phyloP scores from a whole-genome alignment of 2,888 invertebrate genomes.

The Clostera curtula region DNA sequence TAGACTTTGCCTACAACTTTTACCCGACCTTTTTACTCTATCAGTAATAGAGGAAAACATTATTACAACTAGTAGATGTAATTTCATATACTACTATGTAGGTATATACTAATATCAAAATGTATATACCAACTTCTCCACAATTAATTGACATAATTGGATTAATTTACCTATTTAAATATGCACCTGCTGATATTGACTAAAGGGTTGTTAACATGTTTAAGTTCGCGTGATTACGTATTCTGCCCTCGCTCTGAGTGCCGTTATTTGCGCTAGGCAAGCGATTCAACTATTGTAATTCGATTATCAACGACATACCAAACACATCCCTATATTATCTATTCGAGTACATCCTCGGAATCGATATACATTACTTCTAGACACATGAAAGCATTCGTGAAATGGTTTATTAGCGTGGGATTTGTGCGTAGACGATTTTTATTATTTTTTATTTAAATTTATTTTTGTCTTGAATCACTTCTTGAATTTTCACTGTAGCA shows the following conservation, averaged over 20 bases:
- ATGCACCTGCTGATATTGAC: constrained; percentile 11
- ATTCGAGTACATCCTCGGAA: constrained; percentile 22
- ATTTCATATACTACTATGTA: no score
- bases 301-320: constrained; percentile 41
- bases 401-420: constrained; percentile 75
- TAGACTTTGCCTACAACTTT: no score
- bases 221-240: constrained; percentile 44
- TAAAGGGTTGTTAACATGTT: constrained; percentile 30
- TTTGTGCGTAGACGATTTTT: constrained; percentile 63
- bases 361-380: constrained; percentile 23
- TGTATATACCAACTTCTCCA: no score
- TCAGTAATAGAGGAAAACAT: no score
- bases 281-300: constrained; percentile 34
- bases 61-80: no score
- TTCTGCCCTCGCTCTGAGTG: constrained; percentile 43
- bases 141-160: no score
- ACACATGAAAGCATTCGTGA: constrained; percentile 70
- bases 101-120: no score
- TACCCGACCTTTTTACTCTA: no score
- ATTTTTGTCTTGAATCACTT: constrained; percentile 49
- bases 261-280: constrained; percentile 40
- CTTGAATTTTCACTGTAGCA: constrained; percentile 49
- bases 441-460: constrained; percentile 33
- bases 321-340: constrained; percentile 19
- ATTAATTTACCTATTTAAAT: constrained; percentile 9